Evolutionary conservation across 2,888 invertebrate genomes (phyloP).

Genomic region (Hylaea fasciaria): DNA sequence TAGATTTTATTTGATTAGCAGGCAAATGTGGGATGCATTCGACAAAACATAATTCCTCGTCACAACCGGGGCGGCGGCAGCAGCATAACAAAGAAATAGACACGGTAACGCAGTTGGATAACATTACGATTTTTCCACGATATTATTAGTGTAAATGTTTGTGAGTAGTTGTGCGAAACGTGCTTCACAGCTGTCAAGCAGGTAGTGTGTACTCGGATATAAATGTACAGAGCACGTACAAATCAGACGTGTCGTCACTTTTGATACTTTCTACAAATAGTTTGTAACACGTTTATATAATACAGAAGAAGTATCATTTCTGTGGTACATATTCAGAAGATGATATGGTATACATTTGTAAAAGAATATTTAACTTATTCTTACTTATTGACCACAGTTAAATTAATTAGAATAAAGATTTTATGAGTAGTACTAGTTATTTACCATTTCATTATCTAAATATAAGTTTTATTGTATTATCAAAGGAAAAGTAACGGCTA

Average conservation of each 20-base stretch:
- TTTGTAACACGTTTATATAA: constrained; percentile 55
- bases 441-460: no score
- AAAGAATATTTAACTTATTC: no score
- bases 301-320: constrained; percentile 21
- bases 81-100: constrained; percentile 19
- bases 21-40: background rate
- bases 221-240: constrained; percentile 59
- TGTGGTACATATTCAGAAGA: no score
- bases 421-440: no score
- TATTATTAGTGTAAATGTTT: constrained; percentile 34
- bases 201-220: constrained; percentile 36
- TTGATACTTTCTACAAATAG: constrained; percentile 61
- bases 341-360: no score
- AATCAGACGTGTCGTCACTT: constrained; percentile 54
- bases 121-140: constrained; percentile 28
- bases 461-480: no score
- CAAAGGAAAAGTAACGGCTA: no score
- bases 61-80: constrained; percentile 1
- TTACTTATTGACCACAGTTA: no score
- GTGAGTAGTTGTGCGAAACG: constrained; percentile 38
- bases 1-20: no score
- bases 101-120: no score
- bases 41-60: constrained; percentile 6
- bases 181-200: constrained; percentile 37
- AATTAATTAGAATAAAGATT: no score